Evolutionary conservation across 1,140 invertebrate species (phyloP), one percentile per base, ranked within the genome.

Genomic region (Temnothorax curvispinosus): DNA sequence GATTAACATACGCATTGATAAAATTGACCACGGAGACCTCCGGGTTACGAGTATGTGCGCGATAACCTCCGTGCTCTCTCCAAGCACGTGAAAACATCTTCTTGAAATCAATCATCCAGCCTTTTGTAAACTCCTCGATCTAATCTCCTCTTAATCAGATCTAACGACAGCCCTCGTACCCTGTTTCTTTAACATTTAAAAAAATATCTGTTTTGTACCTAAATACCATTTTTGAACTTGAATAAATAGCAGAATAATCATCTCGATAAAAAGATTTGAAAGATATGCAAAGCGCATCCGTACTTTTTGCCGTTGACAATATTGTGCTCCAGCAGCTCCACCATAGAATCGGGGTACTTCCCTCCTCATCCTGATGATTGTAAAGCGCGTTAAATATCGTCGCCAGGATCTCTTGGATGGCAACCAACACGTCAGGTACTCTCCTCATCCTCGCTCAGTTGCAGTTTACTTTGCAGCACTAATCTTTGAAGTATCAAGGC

Each of bases 351-450:
- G 8, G 98, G 99, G 93, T 98, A 99, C 99, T 96, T 64, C 99
- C 99, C 94, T 99, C 98, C 93, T 99, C 98, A 95, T 99, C 99
- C 95, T 99, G 97, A 94, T 99, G 98, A 94, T 99, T 99, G 93
- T 99, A 99, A 1, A 99, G 97, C 5, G 98, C 97, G 7, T 98
- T 99, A 93, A 99, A 99, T 13, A 99, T 96, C 47, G 97, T 98
- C 0, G 98, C 97, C 21, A 99, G 96, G 52, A 99, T 96, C 93
- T 99, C 99, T 94, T 99, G 98, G 0, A 99, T 97, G 0, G 98
- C 97, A 2, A 97, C 97, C 38, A 97, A 96, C 0, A 99, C 98
- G 95, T 99, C 98, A 3, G 98, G 98, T 11, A 41, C 97, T 97
- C 93, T 99, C 98, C 41, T 98, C 98, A 87, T 98, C 97, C 87